Percentiles rank a stretch among this genome's conserved stretches.
phyloP scores from a whole-genome alignment of 2,888 invertebrate genomes.

The Helleia helle region DNA sequence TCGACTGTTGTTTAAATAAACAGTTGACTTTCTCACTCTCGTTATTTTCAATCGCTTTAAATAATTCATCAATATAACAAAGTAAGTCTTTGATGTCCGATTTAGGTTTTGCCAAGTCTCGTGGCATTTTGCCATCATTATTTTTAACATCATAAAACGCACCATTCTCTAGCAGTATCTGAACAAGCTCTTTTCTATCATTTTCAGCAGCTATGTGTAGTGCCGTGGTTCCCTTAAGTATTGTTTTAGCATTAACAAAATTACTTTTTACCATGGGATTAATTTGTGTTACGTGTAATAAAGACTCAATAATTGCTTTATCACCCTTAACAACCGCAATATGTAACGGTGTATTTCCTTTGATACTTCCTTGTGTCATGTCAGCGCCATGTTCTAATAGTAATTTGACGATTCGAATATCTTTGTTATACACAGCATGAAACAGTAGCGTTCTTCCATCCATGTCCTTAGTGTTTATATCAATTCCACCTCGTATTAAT shows the following conservation, averaged over 20 bases:
- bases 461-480: not conserved
- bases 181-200: not conserved
- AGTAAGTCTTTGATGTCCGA: not conserved
- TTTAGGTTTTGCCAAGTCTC: not conserved
- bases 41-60: not conserved
- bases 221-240: not conserved
- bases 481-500: not conserved
- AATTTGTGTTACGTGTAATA: not conserved
- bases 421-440: not conserved
- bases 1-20: not conserved
- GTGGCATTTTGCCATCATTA: not conserved
- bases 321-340: not conserved
- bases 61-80: not conserved
- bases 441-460: conserved; percentile 1
- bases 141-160: conserved; percentile 2
- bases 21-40: not conserved
- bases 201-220: not conserved
- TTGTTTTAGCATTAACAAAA: not conserved
- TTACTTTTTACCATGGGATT: not conserved
- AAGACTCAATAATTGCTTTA: not conserved
- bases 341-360: not conserved
- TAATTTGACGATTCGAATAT: not conserved
- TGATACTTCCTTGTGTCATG: not conserved
- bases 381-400: conserved; percentile 2
- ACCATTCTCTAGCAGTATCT: not conserved